These are phyloP conservation scores for Misgurnus anguillicaudatus DNA, from an alignment of 2,113 vertebrate species.

Conservation along the genomic window DNA sequence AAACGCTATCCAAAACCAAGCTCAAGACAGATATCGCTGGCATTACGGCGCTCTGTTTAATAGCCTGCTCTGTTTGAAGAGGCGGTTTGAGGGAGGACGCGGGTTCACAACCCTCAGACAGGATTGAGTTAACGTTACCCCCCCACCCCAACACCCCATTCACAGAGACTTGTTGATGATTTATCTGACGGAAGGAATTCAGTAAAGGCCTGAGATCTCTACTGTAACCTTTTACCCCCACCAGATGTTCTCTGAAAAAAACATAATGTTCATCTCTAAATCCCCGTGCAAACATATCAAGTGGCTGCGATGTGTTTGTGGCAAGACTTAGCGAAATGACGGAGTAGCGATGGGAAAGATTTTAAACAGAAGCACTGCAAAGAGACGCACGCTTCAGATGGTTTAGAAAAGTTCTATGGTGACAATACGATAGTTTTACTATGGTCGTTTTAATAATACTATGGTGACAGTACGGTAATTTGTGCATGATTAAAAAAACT, in stretches of 20 bases:
- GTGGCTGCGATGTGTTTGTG: constrained; percentile 73
- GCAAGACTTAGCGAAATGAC: constrained; percentile 67
- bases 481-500: too few relatives aligned
- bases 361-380: constrained; percentile 46
- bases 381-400: constrained; percentile 43
- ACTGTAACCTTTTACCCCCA: constrained; percentile 80
- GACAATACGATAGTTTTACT: too few relatives aligned
- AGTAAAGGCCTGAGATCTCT: constrained; percentile 75
- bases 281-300: constrained; percentile 78
- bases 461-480: background rate
- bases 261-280: constrained; percentile 76
- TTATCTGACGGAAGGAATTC: constrained; percentile 84
- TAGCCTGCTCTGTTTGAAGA: constrained; percentile 47
- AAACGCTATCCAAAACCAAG: background rate
- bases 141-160: constrained; percentile 58
- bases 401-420: constrained; percentile 6
- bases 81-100: constrained; percentile 42
- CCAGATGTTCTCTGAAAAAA: constrained; percentile 83
- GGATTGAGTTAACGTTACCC: constrained; percentile 72
- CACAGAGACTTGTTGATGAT: constrained; percentile 76
- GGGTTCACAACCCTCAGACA: constrained; percentile 59
- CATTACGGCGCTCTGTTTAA: constrained; percentile 29
- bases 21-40: too few relatives aligned
- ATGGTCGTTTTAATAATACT: too few relatives aligned
- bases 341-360: constrained; percentile 61